Conservation (phyloP, 1,140 invertebrate species). For the Vanessa tameamea region DNA sequence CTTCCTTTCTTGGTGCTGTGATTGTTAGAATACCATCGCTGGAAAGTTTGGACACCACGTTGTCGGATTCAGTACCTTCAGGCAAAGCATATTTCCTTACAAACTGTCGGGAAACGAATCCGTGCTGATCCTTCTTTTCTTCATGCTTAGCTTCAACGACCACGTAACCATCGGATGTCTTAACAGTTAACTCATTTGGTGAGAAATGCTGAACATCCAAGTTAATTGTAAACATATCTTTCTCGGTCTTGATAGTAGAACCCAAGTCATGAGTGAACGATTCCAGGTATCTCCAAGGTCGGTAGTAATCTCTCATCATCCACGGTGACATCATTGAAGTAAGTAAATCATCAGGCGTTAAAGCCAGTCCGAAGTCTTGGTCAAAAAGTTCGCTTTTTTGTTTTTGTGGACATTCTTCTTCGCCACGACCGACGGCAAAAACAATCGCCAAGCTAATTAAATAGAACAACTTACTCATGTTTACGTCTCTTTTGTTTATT, state of each 20-base stretch:
- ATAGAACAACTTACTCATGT: slow-evolving; percentile 41
- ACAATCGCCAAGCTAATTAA: slow-evolving; percentile 34
- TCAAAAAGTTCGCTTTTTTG: slow-evolving; percentile 48
- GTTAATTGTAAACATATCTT: slow-evolving; percentile 65
- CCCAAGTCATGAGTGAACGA: slow-evolving; percentile 81
- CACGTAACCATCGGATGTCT: slow-evolving; percentile 85
- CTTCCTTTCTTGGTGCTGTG: slow-evolving; percentile 82
- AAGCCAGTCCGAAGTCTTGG: slow-evolving; percentile 59
- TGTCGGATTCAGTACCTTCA: slow-evolving; percentile 83
- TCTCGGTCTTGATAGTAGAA: slow-evolving; percentile 76
- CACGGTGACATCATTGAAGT: slow-evolving; percentile 64
- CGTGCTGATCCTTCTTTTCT: slow-evolving; percentile 84
- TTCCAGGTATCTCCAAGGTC: slow-evolving; percentile 83
- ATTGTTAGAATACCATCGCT: slow-evolving; percentile 87
- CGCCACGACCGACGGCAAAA: slow-evolving; percentile 38
- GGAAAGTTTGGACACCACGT: slow-evolving; percentile 86
- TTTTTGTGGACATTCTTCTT: slow-evolving; percentile 48
- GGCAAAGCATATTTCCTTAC: slow-evolving; percentile 85
- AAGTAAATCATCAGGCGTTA: slow-evolving; percentile 64
- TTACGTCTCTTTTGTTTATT: not conserved
- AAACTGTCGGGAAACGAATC: slow-evolving; percentile 84
- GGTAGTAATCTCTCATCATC: slow-evolving; percentile 68
- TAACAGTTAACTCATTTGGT: slow-evolving; percentile 89
- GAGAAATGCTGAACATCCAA: slow-evolving; percentile 73
- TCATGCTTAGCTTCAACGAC: slow-evolving; percentile 87